Base-by-base conservation (phyloP, 1,140 invertebrate genomes). In the Drosophila dunni region DNA sequence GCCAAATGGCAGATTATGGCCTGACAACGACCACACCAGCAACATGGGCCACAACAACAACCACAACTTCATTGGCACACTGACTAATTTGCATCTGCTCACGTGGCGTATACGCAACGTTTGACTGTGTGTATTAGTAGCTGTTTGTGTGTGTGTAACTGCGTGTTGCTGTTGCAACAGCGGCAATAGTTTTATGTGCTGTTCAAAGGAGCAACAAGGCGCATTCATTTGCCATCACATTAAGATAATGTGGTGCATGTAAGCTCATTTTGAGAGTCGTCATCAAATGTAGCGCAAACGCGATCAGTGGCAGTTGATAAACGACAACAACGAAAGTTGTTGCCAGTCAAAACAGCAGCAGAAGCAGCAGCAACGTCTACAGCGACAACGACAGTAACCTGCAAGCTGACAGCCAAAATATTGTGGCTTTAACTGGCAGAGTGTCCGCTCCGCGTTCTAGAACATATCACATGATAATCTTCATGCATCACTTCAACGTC, bases 381-480 rank as follows among this genome's bases (percentile, higher is more conserved):
- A 68, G 58, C 56, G 38, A 33, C 40, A 69, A 50, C 65, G 63
- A 66, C 77, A 76, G 44, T 58, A 34, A 9, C 53, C 58, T 33
- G 46, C 63, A 63, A 69, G 34, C 68, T 79, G 84, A 83, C 81
- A 83, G 76, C 72, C 80, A 79, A 84, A 84, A 84, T 75, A 84
- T 83, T 79, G 80, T 56, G 63, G 48, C 62, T 67, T 48, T 50
- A 58, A 57, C 66, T 34, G 61, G 7, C 33, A 33, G 45, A 58
- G 29, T 64, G 67, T 63, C 48, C 64, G 61, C 48, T 53, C 36
- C 62, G 62, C 66, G 71, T 62, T 88, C 79, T 88, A 78, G 77
- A 88, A 88, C 80, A 81, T 89, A 89, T 89, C 84, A 89, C 78
- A 89, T 79, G 84, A 89, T 89, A 89, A 89, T 89, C 84, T 89